Percentiles rank a stretch among this genome's conserved stretches.
phyloP scores from a whole-genome alignment of 2,113 vertebrate species.

The Trichomycterus rosablanca region DNA sequence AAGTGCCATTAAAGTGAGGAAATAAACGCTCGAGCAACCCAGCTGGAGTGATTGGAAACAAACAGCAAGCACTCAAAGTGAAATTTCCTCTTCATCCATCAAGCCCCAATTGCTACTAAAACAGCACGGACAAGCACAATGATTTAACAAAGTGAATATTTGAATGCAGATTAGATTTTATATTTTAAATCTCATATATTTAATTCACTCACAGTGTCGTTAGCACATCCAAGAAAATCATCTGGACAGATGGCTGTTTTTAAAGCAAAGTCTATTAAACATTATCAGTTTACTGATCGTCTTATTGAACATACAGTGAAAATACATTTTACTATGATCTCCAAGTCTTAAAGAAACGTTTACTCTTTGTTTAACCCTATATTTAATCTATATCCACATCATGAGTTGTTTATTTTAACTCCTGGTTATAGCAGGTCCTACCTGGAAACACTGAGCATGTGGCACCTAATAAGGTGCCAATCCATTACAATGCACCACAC shows the following conservation, averaged over 20 bases:
- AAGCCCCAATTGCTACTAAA: constrained; percentile 37
- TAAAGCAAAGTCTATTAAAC: background rate
- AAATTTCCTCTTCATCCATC: constrained; percentile 36
- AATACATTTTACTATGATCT: too few relatives aligned
- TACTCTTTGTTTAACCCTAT: too few relatives aligned
- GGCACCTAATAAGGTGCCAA: too few relatives aligned
- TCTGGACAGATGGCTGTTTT: background rate
- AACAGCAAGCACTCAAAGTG: constrained; percentile 32
- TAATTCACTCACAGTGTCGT: background rate
- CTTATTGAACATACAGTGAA: too few relatives aligned
- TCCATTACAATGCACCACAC: too few relatives aligned
- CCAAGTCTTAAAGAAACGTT: too few relatives aligned
- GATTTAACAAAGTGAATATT: constrained; percentile 8
- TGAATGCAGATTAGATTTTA: constrained; percentile 18
- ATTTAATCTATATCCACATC: too few relatives aligned
- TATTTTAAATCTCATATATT: constrained; percentile 8
- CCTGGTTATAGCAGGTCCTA: too few relatives aligned
- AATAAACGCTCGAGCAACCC: constrained; percentile 44
- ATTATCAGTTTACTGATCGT: constrained; percentile 2
- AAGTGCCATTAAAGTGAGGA: constrained; percentile 38
- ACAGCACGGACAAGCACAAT: constrained; percentile 26
- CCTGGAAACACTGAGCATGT: too few relatives aligned
- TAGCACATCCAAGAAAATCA: background rate
- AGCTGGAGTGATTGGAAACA: constrained; percentile 41
- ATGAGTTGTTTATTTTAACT: too few relatives aligned